Evolutionary conservation across 53 echinoderm and acorn worm species (phyloP).

Genomic region (Crossaster papposus): DNA sequence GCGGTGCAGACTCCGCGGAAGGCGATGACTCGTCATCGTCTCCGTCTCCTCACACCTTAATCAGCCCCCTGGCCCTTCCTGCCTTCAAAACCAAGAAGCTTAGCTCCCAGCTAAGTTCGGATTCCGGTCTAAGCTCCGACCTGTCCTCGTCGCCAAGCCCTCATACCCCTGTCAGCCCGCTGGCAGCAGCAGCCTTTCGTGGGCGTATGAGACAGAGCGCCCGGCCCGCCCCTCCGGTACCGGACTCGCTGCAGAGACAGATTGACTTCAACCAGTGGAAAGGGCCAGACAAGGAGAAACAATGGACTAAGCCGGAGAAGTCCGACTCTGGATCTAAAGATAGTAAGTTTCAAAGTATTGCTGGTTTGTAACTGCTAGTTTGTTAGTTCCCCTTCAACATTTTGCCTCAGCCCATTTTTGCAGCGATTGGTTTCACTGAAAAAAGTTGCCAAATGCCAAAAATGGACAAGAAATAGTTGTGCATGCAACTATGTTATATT

Average conservation of each 20-base stretch:
- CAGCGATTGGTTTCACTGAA: no score
- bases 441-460: no score
- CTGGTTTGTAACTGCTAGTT: no score
- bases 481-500: no score
- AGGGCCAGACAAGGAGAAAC: conserved; percentile 23
- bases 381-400: no score
- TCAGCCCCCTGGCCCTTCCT: conserved; percentile 36
- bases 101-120: not conserved
- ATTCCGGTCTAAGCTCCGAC: conserved; percentile 21
- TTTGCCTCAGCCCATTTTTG: not conserved
- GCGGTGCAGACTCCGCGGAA: conserved; percentile 14
- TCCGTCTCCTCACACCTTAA: conserved; percentile 9
- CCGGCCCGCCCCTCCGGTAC: conserved; percentile 9
- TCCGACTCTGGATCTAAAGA: not conserved
- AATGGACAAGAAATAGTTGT: no score
- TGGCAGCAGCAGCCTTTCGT: conserved; percentile 47
- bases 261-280: conserved; percentile 39
- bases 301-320: conserved; percentile 49
- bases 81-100: conserved; percentile 7
- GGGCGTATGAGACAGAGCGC: conserved; percentile 26
- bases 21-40: conserved; percentile 24
- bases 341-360: not conserved
- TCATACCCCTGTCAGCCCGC: conserved; percentile 31
- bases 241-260: not conserved
- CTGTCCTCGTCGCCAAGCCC: conserved; percentile 37